Evolutionary conservation across 2,797 vertebrate species (phyloP), one percentile per base, ranked within the genome.

Genomic region (Kryptopterus vitreolus): DNA sequence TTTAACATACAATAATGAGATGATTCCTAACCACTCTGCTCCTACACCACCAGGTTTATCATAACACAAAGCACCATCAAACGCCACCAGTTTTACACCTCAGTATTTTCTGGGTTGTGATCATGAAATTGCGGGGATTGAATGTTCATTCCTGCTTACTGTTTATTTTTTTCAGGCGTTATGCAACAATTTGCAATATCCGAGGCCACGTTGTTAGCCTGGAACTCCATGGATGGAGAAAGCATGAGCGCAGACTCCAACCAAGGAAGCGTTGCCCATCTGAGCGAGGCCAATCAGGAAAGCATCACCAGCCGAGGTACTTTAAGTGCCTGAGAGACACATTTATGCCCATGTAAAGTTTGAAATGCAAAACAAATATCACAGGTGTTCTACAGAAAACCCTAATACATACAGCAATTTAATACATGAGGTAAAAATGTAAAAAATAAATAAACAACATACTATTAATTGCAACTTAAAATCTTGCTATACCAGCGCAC

Each of bases 111-210:
- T n/a, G 46, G 62, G 62, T 74, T 83, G 20, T 77, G 22, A 48
- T 66, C n/a, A 12, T 22, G 10, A 57, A 78, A 43, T 69, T 53
- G 6, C 31, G 46, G 52, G 5, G 4, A 33, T 24, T 24, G 29
- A 52, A 16, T 62, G 29, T 2, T 38, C 35, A 22, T 52, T 24
- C n/a, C 2, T 29, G 15, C 3, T 68, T 18, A 58, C n/a, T 57
- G 31, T 71, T 71, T 70, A 77, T 55, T 86, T 80, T 61, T 83
- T 15, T 66, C 87, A 95, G 97, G 98, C 22, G 94, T 98, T 85
- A 96, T 99, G 94, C 94, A 99, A 86, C 98, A 99, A 84, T 99
- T 99, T 88, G 98, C 98, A 0, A 97, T 99, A 89, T 99, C 98
- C 0, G 94, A 99, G 89, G 98, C 98, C 2, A 99, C 98, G 0